These are phyloP conservation scores for Strix uralensis DNA, from an alignment of 2,113 vertebrate species.

Conservation along the genomic window DNA sequence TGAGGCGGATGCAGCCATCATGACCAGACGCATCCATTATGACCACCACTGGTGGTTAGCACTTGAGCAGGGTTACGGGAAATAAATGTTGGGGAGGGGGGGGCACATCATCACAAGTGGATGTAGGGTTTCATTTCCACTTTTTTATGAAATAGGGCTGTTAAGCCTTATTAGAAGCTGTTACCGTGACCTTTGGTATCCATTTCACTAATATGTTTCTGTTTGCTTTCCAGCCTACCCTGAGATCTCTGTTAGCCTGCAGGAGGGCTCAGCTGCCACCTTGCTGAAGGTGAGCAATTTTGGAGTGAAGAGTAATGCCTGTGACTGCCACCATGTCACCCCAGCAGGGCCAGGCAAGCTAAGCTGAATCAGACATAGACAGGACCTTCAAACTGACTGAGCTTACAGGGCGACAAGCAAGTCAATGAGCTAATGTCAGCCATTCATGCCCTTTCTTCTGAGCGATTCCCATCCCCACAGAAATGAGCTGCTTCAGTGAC, in stretches of 20 bases:
- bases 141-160: not conserved
- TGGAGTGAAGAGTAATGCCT: not conserved
- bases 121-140: not conserved
- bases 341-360: not conserved
- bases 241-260: slow-evolving; percentile 37
- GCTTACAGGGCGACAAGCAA: not conserved
- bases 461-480: accelerated
- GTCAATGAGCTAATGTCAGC: not conserved
- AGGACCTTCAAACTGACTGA: not conserved
- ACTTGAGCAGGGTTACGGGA: not conserved
- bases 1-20: no score
- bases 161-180: not conserved
- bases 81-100: not conserved
- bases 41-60: not conserved
- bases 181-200: not conserved
- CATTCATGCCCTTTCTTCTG: not conserved
- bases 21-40: not conserved
- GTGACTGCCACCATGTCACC: not conserved
- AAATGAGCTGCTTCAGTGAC: not conserved
- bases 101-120: not conserved
- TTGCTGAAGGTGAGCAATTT: slow-evolving; percentile 48
- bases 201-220: not conserved
- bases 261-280: slow-evolving; percentile 10
- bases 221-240: slow-evolving; percentile 70
- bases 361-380: not conserved